A percentile compares a stretch with the other conserved stretches of the same genome.
Conservation (phyloP, 2,888 invertebrate genomes). For the Clusia tigrina region DNA sequence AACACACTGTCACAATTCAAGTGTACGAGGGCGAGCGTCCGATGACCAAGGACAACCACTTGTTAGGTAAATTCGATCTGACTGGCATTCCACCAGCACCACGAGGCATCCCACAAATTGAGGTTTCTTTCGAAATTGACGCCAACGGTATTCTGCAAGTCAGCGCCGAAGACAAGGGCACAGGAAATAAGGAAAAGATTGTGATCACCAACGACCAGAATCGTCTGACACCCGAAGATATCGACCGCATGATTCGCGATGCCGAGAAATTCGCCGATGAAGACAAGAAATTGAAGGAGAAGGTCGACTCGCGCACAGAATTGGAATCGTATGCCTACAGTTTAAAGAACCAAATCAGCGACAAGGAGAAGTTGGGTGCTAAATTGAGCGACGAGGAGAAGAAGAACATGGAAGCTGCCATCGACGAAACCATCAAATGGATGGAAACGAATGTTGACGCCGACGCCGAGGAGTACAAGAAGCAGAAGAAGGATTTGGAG, state of each 20-base stretch:
- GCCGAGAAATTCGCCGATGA: constrained; percentile 99
- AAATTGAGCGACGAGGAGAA: constrained; percentile 91
- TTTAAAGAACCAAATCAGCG: constrained; percentile 93
- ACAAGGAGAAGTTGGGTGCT: constrained; percentile 96
- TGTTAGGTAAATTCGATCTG: constrained; percentile 97
- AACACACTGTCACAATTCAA: constrained; percentile 98
- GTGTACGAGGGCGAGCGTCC: constrained; percentile 99
- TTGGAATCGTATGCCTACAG: constrained; percentile 97
- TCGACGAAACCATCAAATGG: constrained; percentile 98
- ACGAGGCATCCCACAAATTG: constrained; percentile 91
- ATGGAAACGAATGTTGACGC: constrained; percentile 94
- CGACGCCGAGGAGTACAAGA: constrained; percentile 90
- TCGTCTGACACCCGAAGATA: constrained; percentile 95
- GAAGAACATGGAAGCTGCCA: constrained; percentile 92
- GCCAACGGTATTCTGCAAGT: constrained; percentile 95
- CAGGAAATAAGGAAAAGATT: constrained; percentile 98
- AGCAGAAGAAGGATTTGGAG: constrained; percentile 94
- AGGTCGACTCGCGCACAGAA: constrained; percentile 95
- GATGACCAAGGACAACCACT: constrained; percentile 99
- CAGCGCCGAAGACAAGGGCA: constrained; percentile 98
- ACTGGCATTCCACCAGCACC: constrained; percentile 97
- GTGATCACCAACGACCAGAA: constrained; percentile 99
- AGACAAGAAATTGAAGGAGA: constrained; percentile 95
- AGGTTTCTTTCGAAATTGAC: constrained; percentile 94
- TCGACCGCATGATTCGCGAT: constrained; percentile 98